A percentile compares a stretch with the other conserved stretches of the same genome.
phyloP scores from a whole-genome alignment of 53 echinoderm and acorn worm genomes.

The Actinopyga echinites region DNA sequence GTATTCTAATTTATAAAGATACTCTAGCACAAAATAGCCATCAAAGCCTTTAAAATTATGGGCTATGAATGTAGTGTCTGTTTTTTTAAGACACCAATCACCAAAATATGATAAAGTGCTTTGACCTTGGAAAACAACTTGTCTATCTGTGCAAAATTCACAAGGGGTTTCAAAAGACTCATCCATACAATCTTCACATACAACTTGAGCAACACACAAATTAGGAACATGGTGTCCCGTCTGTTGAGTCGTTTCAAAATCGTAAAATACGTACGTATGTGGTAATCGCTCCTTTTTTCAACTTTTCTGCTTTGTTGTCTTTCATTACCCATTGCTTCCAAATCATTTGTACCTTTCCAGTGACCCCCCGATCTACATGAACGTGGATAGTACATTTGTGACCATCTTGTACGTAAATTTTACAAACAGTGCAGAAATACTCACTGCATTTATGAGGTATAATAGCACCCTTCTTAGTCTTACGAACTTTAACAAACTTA shows the following conservation, averaged over 20 bases:
- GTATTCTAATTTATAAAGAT: slow-evolving; percentile 13
- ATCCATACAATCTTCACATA: slow-evolving; percentile 4
- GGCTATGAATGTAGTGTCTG: slow-evolving; percentile 4
- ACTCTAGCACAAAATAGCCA: slow-evolving; percentile 22
- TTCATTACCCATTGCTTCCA: neutral
- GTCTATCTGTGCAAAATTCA: slow-evolving; percentile 2
- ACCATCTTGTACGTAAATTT: neutral
- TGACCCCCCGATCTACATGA: neutral
- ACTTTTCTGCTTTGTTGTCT: neutral
- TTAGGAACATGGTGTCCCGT: neutral
- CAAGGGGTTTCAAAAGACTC: slow-evolving; percentile 9
- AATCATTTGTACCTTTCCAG: neutral
- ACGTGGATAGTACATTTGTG: neutral
- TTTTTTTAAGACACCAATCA: slow-evolving; percentile 13
- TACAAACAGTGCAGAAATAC: neutral
- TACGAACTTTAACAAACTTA: slow-evolving; percentile 23
- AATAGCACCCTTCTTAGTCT: slow-evolving; percentile 39
- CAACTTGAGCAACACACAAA: slow-evolving; percentile 5
- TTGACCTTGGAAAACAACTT: slow-evolving; percentile 16
- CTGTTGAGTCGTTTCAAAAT: slow-evolving; percentile 19
- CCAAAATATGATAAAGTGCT: slow-evolving; percentile 15
- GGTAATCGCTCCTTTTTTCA: too few species aligned
- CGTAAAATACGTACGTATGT: neutral
- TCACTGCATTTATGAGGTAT: neutral
- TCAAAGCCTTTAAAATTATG: slow-evolving; percentile 48